phyloP scores from a whole-genome alignment of 92 coral and sea anemone species.

The Porites evermanni region DNA sequence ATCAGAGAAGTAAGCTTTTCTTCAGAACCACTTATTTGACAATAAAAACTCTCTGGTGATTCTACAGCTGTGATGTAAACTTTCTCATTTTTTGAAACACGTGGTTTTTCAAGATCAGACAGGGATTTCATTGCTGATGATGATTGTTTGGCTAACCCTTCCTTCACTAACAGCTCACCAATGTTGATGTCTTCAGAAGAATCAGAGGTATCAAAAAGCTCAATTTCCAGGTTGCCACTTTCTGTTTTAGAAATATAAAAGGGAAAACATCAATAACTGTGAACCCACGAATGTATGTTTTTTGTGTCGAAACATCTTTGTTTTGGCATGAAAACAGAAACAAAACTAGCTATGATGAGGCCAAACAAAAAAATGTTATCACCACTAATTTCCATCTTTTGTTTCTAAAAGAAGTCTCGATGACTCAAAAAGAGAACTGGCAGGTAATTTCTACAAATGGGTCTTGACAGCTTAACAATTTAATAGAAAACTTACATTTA shows the following conservation, averaged over 20 bases:
- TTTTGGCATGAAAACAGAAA: no score
- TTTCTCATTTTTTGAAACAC: slow-evolving; percentile 56
- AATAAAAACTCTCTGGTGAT: slow-evolving; percentile 79
- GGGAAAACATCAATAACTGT: not conserved
- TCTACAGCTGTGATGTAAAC: slow-evolving; percentile 81
- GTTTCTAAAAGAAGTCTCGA: no score
- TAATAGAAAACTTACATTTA: no score
- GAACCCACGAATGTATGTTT: not conserved
- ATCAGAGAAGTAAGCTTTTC: slow-evolving; percentile 73
- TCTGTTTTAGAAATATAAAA: slow-evolving; percentile 12
- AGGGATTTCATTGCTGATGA: slow-evolving; percentile 19
- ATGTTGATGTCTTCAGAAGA: slow-evolving; percentile 80
- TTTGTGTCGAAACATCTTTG: no score
- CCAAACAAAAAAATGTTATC: no score
- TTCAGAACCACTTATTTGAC: slow-evolving; percentile 84
- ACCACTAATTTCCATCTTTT: no score
- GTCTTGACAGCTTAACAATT: no score
- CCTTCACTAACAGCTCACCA: slow-evolving; percentile 66
- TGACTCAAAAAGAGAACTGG: no score
- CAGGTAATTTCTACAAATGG: no score
- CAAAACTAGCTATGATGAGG: no score
- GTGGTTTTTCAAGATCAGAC: slow-evolving; percentile 38
- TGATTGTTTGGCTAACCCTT: slow-evolving; percentile 43
- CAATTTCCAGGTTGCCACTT: slow-evolving; percentile 59
- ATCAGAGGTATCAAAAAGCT: slow-evolving; percentile 82